Conservation (phyloP, 2,888 invertebrate genomes). For the Calameuta idolon region DNA sequence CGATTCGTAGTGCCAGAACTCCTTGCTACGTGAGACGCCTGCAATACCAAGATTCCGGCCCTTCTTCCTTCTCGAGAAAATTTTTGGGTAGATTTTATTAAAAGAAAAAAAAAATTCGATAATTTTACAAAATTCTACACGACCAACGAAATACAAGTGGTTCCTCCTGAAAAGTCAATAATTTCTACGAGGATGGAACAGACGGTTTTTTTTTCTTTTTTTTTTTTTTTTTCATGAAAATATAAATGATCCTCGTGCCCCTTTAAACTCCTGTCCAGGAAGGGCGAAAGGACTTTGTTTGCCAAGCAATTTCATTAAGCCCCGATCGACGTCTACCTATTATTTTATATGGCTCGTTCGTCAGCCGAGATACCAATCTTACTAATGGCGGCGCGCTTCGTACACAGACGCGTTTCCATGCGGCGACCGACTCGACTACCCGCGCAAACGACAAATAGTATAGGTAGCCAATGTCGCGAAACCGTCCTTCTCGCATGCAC, state of each 20-base stretch:
- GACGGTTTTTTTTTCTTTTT: not conserved
- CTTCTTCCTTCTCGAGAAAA: not conserved
- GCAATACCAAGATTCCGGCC: not conserved
- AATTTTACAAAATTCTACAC: not conserved
- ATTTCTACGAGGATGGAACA: not conserved
- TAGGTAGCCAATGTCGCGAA: not conserved
- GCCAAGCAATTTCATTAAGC: slow-evolving; percentile 58
- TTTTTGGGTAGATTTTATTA: slow-evolving; percentile 22
- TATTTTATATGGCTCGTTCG: slow-evolving; percentile 49
- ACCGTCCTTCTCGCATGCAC: not conserved
- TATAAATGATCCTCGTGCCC: not conserved
- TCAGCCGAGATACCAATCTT: slow-evolving; percentile 54
- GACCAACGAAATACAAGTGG: not conserved
- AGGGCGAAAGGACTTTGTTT: slow-evolving; percentile 33
- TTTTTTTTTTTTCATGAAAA: not conserved
- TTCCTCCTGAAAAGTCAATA: not conserved
- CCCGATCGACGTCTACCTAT: slow-evolving; percentile 47
- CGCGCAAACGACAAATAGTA: not conserved
- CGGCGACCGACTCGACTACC: not conserved
- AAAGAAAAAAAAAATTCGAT: not conserved
- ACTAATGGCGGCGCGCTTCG: slow-evolving; percentile 48
- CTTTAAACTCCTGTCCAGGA: not conserved
- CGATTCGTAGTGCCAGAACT: slow-evolving; percentile 19
- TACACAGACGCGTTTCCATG: not conserved
- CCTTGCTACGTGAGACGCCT: slow-evolving; percentile 21